These are phyloP conservation scores for Tethea ocularis DNA, from an alignment of 2,888 invertebrate species.

Conservation along the genomic window DNA sequence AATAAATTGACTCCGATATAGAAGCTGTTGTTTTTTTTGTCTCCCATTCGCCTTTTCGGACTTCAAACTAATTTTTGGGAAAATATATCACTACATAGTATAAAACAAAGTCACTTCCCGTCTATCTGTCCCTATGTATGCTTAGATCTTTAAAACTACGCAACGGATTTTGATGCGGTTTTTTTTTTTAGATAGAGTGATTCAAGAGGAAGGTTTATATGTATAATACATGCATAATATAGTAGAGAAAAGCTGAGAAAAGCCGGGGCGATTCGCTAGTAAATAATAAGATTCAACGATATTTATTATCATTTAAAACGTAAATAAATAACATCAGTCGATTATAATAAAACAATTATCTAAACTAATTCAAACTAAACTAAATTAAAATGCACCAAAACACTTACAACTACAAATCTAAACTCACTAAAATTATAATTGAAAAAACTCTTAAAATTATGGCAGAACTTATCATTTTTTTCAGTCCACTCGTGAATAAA, in stretches of 20 bases:
- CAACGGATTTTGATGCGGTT: too few relatives aligned
- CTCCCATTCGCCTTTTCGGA: too few relatives aligned
- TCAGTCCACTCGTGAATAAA: not conserved
- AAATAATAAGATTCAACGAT: slow-evolving; percentile 23
- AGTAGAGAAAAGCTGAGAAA: too few relatives aligned
- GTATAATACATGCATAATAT: too few relatives aligned
- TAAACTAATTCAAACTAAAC: slow-evolving; percentile 9
- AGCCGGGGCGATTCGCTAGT: too few relatives aligned
- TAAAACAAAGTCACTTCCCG: too few relatives aligned
- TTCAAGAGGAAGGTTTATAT: too few relatives aligned
- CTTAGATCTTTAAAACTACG: too few relatives aligned
- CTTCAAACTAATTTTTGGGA: too few relatives aligned
- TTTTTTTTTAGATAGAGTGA: too few relatives aligned
- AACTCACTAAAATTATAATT: not conserved
- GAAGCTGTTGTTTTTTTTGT: slow-evolving; percentile 37
- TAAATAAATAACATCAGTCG: slow-evolving; percentile 31
- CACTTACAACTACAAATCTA: not conserved
- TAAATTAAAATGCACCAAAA: not conserved
- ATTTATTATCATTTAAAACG: slow-evolving; percentile 25
- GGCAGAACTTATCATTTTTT: not conserved
- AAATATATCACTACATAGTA: too few relatives aligned
- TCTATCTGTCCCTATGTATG: too few relatives aligned
- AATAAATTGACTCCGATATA: slow-evolving; percentile 83
- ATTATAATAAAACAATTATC: slow-evolving; percentile 19
- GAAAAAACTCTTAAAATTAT: not conserved